Conservation (phyloP, 2,888 invertebrate genomes). For the Orthosia incerta region DNA sequence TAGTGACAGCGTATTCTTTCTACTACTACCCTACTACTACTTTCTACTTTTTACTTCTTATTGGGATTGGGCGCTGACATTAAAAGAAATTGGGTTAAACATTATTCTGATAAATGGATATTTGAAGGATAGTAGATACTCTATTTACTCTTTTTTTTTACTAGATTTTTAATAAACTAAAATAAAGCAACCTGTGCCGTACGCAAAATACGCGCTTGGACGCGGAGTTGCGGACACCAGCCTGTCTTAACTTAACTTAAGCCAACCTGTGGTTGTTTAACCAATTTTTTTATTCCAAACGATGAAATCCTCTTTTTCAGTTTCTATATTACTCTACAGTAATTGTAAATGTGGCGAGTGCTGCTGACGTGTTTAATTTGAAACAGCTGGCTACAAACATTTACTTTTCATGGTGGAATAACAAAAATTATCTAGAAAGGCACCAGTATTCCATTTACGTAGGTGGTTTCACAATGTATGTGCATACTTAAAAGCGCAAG, state of each 20-base stretch:
- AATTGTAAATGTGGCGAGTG: slow-evolving; percentile 6
- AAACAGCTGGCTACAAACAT: slow-evolving; percentile 1
- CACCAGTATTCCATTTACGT: slow-evolving; percentile 13
- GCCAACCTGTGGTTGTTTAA: not conserved
- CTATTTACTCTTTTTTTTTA: not conserved
- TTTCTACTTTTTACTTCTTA: too few relatives aligned
- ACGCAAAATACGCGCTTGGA: too few relatives aligned
- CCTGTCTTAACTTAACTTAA: too few relatives aligned
- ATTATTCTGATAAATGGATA: not conserved
- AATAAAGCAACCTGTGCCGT: too few relatives aligned
- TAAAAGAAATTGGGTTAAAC: not conserved
- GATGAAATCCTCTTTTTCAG: not conserved
- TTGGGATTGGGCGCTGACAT: not conserved
- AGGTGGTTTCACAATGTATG: slow-evolving; percentile 32
- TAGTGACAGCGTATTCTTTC: too few relatives aligned
- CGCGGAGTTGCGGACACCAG: too few relatives aligned
- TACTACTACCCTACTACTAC: too few relatives aligned
- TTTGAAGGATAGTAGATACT: not conserved
- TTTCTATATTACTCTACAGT: not conserved
- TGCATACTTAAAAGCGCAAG: slow-evolving; percentile 29
- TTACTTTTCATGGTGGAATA: not conserved
- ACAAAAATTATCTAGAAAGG: slow-evolving; percentile 8
- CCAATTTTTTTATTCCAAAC: not conserved
- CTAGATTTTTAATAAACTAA: not conserved
- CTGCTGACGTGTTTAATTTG: slow-evolving; percentile 1